Evolutionary conservation across 2,797 vertebrate genomes (phyloP).

Genomic region (Cacajao melanocephalus): DNA sequence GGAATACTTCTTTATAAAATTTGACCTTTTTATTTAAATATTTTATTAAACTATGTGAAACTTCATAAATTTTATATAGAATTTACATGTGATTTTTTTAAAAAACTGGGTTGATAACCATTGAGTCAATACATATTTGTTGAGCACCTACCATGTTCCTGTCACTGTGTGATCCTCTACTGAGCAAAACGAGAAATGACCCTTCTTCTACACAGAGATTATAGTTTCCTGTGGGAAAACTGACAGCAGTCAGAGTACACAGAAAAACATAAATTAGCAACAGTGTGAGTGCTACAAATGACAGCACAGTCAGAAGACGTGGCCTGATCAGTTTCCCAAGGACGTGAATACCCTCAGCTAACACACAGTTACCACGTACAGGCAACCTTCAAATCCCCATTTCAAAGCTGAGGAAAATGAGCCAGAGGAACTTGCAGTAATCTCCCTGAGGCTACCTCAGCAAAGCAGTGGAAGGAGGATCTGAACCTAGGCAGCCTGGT

Average conservation of each 20-base stretch:
- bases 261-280: neutral
- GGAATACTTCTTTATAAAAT: neutral
- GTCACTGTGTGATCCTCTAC: neutral
- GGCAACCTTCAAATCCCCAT: neutral
- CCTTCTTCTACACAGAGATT: no score
- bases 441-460: neutral
- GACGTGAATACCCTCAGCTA: neutral
- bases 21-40: neutral
- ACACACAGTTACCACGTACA: neutral
- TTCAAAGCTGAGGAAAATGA: neutral
- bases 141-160: neutral
- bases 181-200: neutral
- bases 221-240: neutral
- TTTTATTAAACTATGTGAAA: neutral
- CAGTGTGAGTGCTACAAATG: neutral
- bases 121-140: neutral
- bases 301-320: neutral
- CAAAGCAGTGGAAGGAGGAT: neutral
- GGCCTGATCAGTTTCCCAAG: neutral
- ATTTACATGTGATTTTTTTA: neutral
- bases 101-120: neutral
- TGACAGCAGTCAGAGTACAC: neutral
- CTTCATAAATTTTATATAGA: neutral
- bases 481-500: neutral
- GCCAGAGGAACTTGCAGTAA: neutral